These are phyloP conservation scores for Drosophila eugracilis DNA, from an alignment of 1,140 invertebrate genomes.

Conservation along the genomic window DNA sequence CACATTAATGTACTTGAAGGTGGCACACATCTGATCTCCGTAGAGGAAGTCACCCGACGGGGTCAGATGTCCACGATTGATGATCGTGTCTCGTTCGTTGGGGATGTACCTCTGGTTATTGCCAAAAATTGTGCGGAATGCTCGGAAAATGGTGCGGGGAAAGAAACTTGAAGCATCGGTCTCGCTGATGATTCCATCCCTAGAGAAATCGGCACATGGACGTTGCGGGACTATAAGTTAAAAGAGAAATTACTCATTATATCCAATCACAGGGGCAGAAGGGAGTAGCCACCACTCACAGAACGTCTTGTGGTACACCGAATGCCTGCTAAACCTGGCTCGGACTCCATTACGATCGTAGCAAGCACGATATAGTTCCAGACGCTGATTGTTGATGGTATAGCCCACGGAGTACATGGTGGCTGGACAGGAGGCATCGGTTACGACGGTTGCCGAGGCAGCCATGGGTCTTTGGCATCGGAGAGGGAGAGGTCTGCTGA, in stretches of 20 bases:
- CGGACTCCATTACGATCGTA: constrained; percentile 33
- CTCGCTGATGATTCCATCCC: constrained; percentile 27
- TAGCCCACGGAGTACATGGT: constrained; percentile 53
- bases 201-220: constrained; percentile 16
- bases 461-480: constrained; percentile 25
- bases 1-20: constrained; percentile 85
- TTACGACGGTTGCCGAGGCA: constrained; percentile 15
- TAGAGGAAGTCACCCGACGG: constrained; percentile 49
- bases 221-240: constrained; percentile 14
- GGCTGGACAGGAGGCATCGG: constrained; percentile 25
- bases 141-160: constrained; percentile 20
- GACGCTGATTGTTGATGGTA: constrained; percentile 12
- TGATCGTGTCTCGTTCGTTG: constrained; percentile 29
- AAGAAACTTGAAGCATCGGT: constrained; percentile 30
- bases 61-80: constrained; percentile 51
- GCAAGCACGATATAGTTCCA: constrained; percentile 49
- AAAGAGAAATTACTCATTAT: background rate
- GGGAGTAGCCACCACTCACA: constrained; percentile 15
- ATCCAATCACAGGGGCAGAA: background rate
- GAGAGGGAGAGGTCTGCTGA: constrained; percentile 28
- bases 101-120: constrained; percentile 28
- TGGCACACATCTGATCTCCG: constrained; percentile 56
- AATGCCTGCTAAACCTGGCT: constrained; percentile 24
- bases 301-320: constrained; percentile 42
- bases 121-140: constrained; percentile 37